Percentiles rank a stretch among this genome's conserved stretches.
Conservation (phyloP, 2,797 vertebrate genomes). For the Melanotaenia boesemani region DNA sequence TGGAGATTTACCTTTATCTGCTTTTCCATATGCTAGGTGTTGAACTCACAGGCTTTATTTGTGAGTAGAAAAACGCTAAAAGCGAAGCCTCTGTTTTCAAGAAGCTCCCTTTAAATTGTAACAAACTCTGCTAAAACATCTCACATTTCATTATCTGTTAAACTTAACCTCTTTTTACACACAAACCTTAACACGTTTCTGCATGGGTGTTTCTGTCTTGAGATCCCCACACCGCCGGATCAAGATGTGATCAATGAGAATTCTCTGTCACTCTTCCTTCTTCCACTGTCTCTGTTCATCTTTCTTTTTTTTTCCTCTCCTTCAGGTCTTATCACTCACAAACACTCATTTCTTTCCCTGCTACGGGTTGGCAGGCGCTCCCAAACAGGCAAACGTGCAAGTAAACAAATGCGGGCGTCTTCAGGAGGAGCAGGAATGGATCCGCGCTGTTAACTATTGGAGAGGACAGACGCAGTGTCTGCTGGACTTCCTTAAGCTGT, state of each 20-base stretch:
- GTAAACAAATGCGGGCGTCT: constrained; percentile 62
- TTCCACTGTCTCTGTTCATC: constrained; percentile 37
- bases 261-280: constrained; percentile 49
- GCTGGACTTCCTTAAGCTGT: constrained; percentile 64
- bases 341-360: constrained; percentile 67
- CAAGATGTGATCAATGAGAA: constrained; percentile 73
- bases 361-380: constrained; percentile 50
- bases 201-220: constrained; percentile 11
- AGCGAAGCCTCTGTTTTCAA: constrained; percentile 39
- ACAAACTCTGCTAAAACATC: constrained; percentile 29
- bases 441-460: constrained; percentile 62
- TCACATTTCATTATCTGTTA: constrained; percentile 30
- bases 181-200: background rate
- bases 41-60: constrained; percentile 57
- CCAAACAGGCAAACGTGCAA: constrained; percentile 45
- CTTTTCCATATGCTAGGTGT: constrained; percentile 57
- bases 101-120: constrained; percentile 50
- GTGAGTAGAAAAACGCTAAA: constrained; percentile 41
- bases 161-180: background rate
- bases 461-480: constrained; percentile 53
- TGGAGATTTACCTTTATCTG: constrained; percentile 72
- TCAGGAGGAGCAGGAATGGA: constrained; percentile 48
- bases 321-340: constrained; percentile 69
- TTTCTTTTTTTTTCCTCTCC: constrained; percentile 50
- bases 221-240: constrained; percentile 48